phyloP scores from a whole-genome alignment of 2,888 invertebrate genomes.

The Cryptus armator region DNA sequence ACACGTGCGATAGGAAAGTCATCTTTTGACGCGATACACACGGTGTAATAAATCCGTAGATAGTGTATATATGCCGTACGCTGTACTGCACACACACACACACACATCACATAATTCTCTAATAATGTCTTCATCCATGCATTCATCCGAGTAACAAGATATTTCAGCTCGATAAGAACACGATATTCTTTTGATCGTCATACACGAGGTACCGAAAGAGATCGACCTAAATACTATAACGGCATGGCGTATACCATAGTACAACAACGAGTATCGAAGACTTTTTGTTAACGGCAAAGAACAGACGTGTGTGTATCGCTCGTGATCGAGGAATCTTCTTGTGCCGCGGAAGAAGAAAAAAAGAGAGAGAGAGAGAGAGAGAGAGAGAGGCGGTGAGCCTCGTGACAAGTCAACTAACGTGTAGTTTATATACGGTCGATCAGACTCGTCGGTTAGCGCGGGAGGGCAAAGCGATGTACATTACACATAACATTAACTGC shows the following conservation, averaged over 20 bases:
- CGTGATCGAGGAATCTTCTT: slow-evolving; percentile 20
- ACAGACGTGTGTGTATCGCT: background rate
- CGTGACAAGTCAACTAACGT: slow-evolving; percentile 26
- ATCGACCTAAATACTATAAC: slow-evolving; percentile 53
- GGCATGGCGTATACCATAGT: background rate
- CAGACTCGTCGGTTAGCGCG: background rate
- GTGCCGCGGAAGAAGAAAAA: background rate
- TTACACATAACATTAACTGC: slow-evolving; percentile 45
- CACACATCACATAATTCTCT: background rate
- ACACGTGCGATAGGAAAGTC: background rate
- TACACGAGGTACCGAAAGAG: slow-evolving; percentile 22
- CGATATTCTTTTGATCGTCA: slow-evolving; percentile 45
- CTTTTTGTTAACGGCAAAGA: slow-evolving; percentile 16
- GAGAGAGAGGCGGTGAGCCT: slow-evolving; percentile 2
- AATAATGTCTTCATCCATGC: slow-evolving; percentile 36
- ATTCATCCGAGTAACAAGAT: slow-evolving; percentile 30
- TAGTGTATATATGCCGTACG: background rate
- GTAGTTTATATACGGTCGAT: slow-evolving; percentile 11
- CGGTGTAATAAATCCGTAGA: slow-evolving; percentile 7
- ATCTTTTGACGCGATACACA: background rate
- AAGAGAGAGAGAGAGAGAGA: background rate
- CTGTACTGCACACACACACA: background rate
- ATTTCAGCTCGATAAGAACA: slow-evolving; percentile 29
- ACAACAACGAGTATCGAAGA: slow-evolving; percentile 6
- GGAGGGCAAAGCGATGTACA: slow-evolving; percentile 29